Conservation (phyloP, 2,797 vertebrate species). For the Syngnathus rostellatus region DNA sequence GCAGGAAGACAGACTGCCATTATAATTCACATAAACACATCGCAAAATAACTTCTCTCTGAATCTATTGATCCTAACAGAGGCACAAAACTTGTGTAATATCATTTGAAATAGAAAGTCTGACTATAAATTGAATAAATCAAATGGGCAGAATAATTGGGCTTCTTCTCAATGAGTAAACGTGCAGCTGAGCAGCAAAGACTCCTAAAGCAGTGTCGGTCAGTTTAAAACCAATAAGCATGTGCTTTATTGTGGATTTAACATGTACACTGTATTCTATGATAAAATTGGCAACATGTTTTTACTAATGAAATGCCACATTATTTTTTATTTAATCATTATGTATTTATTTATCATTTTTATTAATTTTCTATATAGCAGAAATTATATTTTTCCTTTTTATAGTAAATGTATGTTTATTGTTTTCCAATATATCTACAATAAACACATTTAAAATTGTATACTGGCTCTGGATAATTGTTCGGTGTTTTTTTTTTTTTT, state of each 20-base stretch:
- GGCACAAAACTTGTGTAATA: slow-evolving; percentile 22
- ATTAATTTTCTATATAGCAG: background rate
- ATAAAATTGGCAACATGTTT: background rate
- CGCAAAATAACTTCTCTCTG: slow-evolving; percentile 46
- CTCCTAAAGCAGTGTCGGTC: background rate
- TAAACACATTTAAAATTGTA: background rate
- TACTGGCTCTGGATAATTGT: too few species aligned
- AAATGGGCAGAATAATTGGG: background rate
- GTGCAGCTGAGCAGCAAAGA: background rate
- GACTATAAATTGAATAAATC: background rate
- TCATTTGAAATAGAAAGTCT: slow-evolving; percentile 32
- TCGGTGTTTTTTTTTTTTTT: background rate
- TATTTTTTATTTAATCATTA: too few species aligned
- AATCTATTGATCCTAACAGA: slow-evolving; percentile 53
- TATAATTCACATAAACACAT: slow-evolving; percentile 56
- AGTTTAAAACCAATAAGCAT: background rate
- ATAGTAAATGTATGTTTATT: background rate
- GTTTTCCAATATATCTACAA: background rate
- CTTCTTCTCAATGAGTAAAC: background rate
- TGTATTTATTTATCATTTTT: too few species aligned
- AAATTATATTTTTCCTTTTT: background rate
- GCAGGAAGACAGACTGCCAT: slow-evolving; percentile 46
- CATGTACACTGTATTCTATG: background rate
- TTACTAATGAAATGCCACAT: background rate
- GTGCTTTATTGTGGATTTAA: slow-evolving; percentile 8